These are phyloP conservation scores for Uropsilus gracilis DNA, from an alignment of 2,113 vertebrate species.

Conservation along the genomic window DNA sequence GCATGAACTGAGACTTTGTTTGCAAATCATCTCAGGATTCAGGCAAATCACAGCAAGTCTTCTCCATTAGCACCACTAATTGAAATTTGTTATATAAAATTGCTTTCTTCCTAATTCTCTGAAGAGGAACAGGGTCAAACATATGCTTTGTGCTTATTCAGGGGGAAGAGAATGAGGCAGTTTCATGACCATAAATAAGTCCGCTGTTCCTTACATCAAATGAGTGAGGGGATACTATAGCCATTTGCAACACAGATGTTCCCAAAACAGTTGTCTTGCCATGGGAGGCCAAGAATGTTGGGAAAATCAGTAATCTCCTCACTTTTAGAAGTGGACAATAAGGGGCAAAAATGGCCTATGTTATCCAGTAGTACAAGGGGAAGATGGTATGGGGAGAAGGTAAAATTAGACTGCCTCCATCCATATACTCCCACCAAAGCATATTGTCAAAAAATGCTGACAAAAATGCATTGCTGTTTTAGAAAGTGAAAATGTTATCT, in stretches of 20 bases:
- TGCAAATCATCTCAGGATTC: conserved; percentile 61
- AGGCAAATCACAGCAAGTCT: conserved; percentile 57
- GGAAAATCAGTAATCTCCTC: background rate
- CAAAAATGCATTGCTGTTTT: background rate
- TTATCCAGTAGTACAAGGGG: no score
- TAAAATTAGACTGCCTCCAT: background rate
- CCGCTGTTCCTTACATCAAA: background rate
- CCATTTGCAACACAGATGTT: background rate
- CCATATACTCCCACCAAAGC: background rate
- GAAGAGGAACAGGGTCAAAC: background rate
- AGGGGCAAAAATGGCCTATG: background rate
- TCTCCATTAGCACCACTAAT: conserved; percentile 10
- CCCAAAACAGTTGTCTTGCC: background rate
- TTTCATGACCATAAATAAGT: background rate
- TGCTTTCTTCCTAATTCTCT: background rate
- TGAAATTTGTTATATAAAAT: conserved; percentile 52
- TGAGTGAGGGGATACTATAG: accelerated
- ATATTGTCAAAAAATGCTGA: background rate
- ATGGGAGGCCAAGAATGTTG: background rate
- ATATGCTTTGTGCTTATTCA: background rate
- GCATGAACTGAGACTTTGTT: conserved; percentile 64
- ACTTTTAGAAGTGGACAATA: background rate
- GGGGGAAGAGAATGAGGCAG: background rate
- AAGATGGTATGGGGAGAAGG: no score
- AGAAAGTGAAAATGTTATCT: background rate